Percentiles rank a stretch among this genome's conserved stretches.
Conservation (phyloP, 2,113 vertebrate genomes). For the Sceloporus tristichus region DNA sequence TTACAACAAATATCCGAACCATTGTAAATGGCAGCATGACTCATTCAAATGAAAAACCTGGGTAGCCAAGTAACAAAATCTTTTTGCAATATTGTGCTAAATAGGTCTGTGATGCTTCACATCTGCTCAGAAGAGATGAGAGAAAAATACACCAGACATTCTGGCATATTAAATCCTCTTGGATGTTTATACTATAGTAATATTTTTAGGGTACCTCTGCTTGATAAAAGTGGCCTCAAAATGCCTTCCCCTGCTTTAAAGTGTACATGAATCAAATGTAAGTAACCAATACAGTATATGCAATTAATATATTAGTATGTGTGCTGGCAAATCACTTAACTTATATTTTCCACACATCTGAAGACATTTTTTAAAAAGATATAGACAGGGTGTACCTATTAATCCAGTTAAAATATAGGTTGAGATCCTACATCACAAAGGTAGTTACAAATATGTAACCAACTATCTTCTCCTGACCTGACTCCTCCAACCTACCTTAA, state of each 20-base stretch:
- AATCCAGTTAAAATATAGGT: no score
- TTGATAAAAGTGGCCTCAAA: neutral
- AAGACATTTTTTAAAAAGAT: neutral
- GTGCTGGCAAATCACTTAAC: neutral
- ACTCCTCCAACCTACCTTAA: no score
- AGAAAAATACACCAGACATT: neutral
- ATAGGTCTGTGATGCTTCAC: neutral
- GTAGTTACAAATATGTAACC: no score
- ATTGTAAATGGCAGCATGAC: conserved; percentile 70
- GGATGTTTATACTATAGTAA: neutral
- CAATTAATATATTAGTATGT: neutral
- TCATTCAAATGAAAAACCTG: conserved; percentile 50
- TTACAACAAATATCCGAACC: conserved; percentile 78
- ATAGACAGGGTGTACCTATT: neutral
- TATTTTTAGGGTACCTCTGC: neutral
- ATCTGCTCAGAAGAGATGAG: neutral
- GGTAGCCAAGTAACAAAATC: conserved; percentile 41
- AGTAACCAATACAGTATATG: neutral
- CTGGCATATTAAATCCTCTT: neutral
- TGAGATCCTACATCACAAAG: neutral
- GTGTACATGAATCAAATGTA: neutral
- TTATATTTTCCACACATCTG: neutral
- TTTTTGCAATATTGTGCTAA: conserved; percentile 20
- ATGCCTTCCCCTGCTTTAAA: no score
- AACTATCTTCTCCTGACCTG: no score